Base-by-base conservation (phyloP, 35 echinoderm and acorn worm genomes). In the Stichopus chloronotus region DNA sequence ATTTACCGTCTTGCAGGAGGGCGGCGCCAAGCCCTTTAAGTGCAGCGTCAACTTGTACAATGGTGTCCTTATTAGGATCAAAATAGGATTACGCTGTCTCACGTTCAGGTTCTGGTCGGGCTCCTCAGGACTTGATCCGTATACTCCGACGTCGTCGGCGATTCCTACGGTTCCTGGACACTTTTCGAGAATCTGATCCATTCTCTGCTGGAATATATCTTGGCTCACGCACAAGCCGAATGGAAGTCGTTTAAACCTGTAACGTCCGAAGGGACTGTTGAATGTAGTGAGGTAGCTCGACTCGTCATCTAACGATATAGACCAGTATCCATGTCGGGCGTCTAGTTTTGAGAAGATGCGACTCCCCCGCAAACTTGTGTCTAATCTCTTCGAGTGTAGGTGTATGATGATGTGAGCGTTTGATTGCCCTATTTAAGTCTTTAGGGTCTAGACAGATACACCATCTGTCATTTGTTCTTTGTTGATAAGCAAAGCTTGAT, bases 251-350 rank as follows among this genome's bases (percentile, higher is more conserved):
- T 91, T 21, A 56, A 81, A 94, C 1, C 93, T 24, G 14, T 82
- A 92, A 6, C 77, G 78, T 14, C 89, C 78, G 19, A 95, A 98
- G 12, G 96, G 92, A 69, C 86, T 92, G 57, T 95, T 98, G 85
- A 98, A 98, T 13, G 96, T 98, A 11, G 96, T 97, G 5, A 97
- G 56, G 9, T 55, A 74, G n/a, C 25, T 52, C 7, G 86, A 91
- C 4, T 93, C 94, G 13, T 84, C 72, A 78, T 98, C 94, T 68
- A 94, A 78, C 13, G 5, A 16, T 2, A 98, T 76, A 14, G 94
- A 91, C 92, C 92, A 98, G 56, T 97, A 97, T 8, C 96, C 96
- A 95, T 95, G 83, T 83, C 65, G 56, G n/a, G 92, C 94, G 57
- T 98, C 94, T 3, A 95, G 87, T 77, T 98, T 98, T 6, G 56